Conservation (phyloP, 2,113 vertebrate species). For the Holacanthus passer region DNA sequence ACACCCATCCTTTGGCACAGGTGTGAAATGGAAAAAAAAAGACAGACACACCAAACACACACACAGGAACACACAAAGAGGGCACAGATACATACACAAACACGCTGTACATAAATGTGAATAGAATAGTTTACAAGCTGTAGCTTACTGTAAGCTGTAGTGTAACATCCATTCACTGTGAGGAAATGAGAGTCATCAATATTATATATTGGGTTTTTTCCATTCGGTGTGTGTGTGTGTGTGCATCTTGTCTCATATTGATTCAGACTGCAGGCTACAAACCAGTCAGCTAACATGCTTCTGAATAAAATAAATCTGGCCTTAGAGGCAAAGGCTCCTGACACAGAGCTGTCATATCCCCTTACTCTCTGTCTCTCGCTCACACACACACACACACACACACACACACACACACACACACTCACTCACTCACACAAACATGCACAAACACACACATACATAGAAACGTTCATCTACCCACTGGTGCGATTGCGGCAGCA, state of each 20-base stretch:
- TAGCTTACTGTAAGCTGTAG: constrained; percentile 17
- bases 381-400: background rate
- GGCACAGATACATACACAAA: background rate
- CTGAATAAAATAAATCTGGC: constrained; percentile 74
- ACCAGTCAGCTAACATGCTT: constrained; percentile 64
- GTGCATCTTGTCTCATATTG: constrained; percentile 57
- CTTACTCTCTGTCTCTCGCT: constrained; percentile 37
- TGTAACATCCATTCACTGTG: constrained; percentile 42
- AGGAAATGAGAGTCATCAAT: constrained; percentile 68
- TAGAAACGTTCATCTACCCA: constrained; percentile 34
- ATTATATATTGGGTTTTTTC: constrained; percentile 41
- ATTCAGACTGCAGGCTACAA: constrained; percentile 67
- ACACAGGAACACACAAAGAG: background rate
- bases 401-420: constrained; percentile 9
- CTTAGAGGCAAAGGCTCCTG: constrained; percentile 63
- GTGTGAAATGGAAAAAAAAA: background rate
- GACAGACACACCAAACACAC: too few species aligned
- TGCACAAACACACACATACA: constrained; percentile 12
- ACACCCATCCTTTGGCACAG: background rate
- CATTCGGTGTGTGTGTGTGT: constrained; percentile 15
- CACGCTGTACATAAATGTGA: constrained; percentile 43
- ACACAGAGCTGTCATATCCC: constrained; percentile 71
- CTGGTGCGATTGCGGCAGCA: constrained; percentile 16
- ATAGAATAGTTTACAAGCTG: constrained; percentile 50
- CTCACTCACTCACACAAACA: constrained; percentile 15